A percentile compares a stretch with the other conserved stretches of the same genome.
These are phyloP conservation scores for Coryphaenoides rupestris DNA, from an alignment of 2,113 vertebrate genomes.

Conservation along the genomic window DNA sequence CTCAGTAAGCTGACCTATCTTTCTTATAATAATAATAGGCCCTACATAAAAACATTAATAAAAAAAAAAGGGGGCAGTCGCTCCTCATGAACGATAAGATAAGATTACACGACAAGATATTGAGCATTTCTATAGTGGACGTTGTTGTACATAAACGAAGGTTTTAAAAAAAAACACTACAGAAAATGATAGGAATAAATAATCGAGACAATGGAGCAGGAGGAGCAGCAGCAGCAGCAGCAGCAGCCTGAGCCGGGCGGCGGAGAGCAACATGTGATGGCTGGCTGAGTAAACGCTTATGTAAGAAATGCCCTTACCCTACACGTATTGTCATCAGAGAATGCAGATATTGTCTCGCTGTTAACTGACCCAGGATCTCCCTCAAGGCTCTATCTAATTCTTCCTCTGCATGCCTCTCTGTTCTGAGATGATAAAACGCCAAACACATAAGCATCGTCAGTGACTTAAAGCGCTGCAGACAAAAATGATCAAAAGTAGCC, in stretches of 20 bases:
- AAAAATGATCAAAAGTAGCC: constrained; percentile 59
- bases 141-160: neutral
- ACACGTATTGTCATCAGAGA: constrained; percentile 87
- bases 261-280: constrained; percentile 44
- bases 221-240: too few species aligned
- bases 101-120: constrained; percentile 28
- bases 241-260: constrained; percentile 46
- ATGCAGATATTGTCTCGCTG: constrained; percentile 91
- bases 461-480: constrained; percentile 62
- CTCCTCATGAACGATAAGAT: neutral
- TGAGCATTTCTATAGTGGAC: constrained; percentile 8
- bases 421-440: constrained; percentile 79
- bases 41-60: neutral
- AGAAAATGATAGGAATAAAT: constrained; percentile 25
- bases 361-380: constrained; percentile 90
- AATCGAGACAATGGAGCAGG: constrained; percentile 40
- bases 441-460: constrained; percentile 74
- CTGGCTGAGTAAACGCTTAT: constrained; percentile 64
- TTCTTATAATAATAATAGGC: constrained; percentile 7
- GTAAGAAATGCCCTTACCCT: constrained; percentile 86
- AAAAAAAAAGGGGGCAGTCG: neutral
- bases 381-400: constrained; percentile 94
- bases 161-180: constrained; percentile 18
- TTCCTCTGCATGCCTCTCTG: constrained; percentile 85
- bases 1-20: constrained; percentile 17